Evolutionary conservation across 2,888 invertebrate genomes (phyloP).

Genomic region (Nomada fucata): DNA sequence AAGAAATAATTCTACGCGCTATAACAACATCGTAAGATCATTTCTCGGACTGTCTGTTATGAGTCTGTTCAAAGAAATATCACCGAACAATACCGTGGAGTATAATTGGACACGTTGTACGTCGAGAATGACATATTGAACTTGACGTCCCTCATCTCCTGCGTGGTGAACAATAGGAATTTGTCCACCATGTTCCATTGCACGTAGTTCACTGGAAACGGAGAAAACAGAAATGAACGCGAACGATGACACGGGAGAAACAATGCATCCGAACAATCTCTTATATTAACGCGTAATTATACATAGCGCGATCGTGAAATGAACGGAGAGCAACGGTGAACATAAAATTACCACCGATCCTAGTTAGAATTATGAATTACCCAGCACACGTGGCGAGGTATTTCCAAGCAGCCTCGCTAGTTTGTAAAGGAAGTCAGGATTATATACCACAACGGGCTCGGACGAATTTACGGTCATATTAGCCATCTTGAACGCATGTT

Average conservation of each 20-base stretch:
- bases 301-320: neutral
- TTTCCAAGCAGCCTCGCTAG: slow-evolving; percentile 49
- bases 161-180: slow-evolving; percentile 47
- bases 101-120: slow-evolving; percentile 30
- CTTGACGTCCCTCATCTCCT: slow-evolving; percentile 49
- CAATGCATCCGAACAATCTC: neutral
- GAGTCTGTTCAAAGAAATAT: neutral
- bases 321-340: neutral
- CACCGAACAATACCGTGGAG: slow-evolving; percentile 26
- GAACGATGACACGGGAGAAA: neutral
- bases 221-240: slow-evolving; percentile 12
- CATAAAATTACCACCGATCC: slow-evolving; percentile 8
- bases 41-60: no score
- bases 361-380: slow-evolving; percentile 45
- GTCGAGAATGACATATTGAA: slow-evolving; percentile 35
- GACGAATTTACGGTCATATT: slow-evolving; percentile 49
- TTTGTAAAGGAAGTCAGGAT: slow-evolving; percentile 38
- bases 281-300: neutral
- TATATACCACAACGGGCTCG: slow-evolving; percentile 49
- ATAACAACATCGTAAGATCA: no score
- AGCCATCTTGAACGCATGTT: slow-evolving; percentile 36
- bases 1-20: no score
- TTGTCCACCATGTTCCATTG: slow-evolving; percentile 65
- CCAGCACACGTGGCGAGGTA: slow-evolving; percentile 61
- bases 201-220: slow-evolving; percentile 66